Percentiles rank a stretch among this genome's conserved stretches.
These are phyloP conservation scores for Ornithoptera alexandrae DNA, from an alignment of 2,888 invertebrate genomes.

Conservation along the genomic window DNA sequence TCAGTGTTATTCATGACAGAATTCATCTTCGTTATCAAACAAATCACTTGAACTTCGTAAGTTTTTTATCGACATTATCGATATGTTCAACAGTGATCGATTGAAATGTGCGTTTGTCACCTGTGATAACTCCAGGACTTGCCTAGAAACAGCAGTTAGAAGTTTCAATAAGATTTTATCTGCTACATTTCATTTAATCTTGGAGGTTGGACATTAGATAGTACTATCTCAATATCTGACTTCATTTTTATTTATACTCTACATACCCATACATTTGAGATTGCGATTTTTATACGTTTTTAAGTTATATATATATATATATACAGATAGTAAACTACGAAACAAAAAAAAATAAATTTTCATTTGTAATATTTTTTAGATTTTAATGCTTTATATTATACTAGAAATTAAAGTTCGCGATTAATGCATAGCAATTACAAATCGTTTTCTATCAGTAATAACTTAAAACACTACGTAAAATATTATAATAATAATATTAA, in stretches of 20 bases:
- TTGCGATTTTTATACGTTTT: not conserved
- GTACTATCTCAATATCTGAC: constrained; percentile 2
- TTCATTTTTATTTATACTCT: not conserved
- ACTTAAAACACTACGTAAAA: no score
- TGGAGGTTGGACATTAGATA: not conserved
- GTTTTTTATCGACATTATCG: constrained; percentile 15
- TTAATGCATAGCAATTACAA: no score
- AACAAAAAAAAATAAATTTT: no score
- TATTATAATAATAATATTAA: no score
- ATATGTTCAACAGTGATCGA: constrained; percentile 22
- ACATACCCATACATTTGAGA: not conserved
- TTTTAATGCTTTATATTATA: no score
- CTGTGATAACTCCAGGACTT: constrained; percentile 17
- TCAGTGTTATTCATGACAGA: not conserved
- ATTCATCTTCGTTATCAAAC: constrained; percentile 15
- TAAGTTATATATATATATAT: no score
- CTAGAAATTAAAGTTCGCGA: no score
- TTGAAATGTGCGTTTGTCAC: constrained; percentile 16
- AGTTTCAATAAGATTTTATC: constrained; percentile 11
- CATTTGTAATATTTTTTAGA: no score
- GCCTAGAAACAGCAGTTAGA: constrained; percentile 19
- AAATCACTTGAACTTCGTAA: constrained; percentile 27
- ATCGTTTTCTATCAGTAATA: no score
- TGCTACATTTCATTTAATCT: not conserved
- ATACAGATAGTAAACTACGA: no score